Base-by-base conservation (phyloP, 1,140 invertebrate genomes). In the honey bee (Apis mellifera) region DNA sequence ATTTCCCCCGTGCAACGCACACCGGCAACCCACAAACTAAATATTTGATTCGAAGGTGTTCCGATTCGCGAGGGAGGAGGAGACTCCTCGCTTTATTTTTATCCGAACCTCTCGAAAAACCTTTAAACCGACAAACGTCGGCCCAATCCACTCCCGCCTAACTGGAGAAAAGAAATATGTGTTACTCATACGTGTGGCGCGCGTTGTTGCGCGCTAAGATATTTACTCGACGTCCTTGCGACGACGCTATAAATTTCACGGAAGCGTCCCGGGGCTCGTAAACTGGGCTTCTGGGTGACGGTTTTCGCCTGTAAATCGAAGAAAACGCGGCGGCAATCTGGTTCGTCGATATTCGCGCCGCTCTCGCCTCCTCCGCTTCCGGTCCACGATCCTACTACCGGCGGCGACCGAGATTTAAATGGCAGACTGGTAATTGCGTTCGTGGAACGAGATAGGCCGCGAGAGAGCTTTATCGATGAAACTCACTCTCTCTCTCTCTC, bases 281-380 rank as follows among this genome's bases (percentile, higher is more conserved):
- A 88, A 87, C 42, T 32, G 74, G 69, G 57, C 48, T 69, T 60
- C 32, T 48, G 64, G 65, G 55, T 70, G 54, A 69, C 57, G 65
- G 57, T 64, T 78, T 42, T 77, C 64, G 26, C 42, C 50, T 26
- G 57, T 68, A 59, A 79, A 70, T 79, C 75, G 76, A 72, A 72
- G 76, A 62, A 86, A 86, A 66, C 57, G 64, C 50, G 59, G 55
- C 48, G 73, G 80, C 80, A 86, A 86, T 86, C 84, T 83, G 82
- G 32, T 73, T 80, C 78, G 59, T 84, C 75, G 85, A 88, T 87
- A 82, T 81, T 87, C 68, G 59, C 70, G 52, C 9, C 59, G 52
- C 42, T 55, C 66, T 57, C 48, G 26, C 55, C 26, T 21, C 59
- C 68, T 52, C 23, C 26, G 59, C 50, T 50, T 82, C 75, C 80